Conservation (phyloP, 2,113 vertebrate species). For the Thamnophis sirtalis region DNA sequence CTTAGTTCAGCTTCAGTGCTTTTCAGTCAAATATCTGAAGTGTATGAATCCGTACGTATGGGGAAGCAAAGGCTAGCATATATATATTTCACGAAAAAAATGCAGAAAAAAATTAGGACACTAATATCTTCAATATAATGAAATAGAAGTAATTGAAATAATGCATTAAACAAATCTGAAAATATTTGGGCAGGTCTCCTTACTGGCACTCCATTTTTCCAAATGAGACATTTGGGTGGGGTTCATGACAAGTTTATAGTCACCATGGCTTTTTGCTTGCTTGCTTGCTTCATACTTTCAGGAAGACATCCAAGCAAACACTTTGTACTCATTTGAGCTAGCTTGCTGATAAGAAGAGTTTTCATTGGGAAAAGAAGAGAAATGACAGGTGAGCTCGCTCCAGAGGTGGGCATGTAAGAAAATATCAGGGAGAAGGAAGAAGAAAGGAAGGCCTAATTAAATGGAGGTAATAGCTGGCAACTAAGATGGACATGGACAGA, state of each 20-base stretch:
- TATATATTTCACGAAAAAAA: background rate
- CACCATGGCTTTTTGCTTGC: background rate
- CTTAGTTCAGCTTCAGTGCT: constrained; percentile 5
- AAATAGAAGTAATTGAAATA: background rate
- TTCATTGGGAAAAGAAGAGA: background rate
- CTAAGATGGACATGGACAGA: background rate
- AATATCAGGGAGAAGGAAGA: background rate
- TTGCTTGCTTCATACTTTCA: background rate
- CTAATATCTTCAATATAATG: background rate
- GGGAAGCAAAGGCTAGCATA: background rate
- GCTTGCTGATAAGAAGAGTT: background rate
- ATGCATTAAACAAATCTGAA: background rate
- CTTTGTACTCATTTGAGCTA: background rate
- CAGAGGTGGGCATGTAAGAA: background rate
- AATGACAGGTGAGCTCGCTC: background rate
- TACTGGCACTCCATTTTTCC: background rate
- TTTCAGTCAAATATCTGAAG: background rate
- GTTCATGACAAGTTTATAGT: background rate
- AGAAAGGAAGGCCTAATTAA: background rate
- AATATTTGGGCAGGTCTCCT: background rate
- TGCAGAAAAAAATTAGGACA: background rate
- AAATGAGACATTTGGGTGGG: background rate
- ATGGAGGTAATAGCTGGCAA: background rate
- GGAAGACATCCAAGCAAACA: background rate
- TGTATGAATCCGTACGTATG: background rate